Evolutionary conservation across 2,888 invertebrate genomes (phyloP).

Genomic region (Tinea trinotella): DNA sequence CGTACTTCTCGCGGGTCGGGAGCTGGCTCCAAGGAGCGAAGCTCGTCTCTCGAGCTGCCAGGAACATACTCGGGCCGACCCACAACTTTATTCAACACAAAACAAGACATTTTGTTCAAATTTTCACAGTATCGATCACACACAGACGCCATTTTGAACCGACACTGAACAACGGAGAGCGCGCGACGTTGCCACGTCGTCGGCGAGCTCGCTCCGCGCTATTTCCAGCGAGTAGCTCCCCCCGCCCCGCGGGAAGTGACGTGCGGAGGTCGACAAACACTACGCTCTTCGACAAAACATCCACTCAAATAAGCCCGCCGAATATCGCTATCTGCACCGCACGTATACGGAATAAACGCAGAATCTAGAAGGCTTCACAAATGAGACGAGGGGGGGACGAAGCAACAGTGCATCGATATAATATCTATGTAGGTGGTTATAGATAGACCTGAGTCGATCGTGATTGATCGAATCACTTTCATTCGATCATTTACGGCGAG

Average conservation of each 20-base stretch:
- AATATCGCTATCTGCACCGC: constrained; percentile 30
- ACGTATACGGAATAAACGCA: constrained; percentile 31
- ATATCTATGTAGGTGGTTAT: constrained; percentile 20
- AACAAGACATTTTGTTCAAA: constrained; percentile 61
- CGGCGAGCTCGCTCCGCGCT: constrained; percentile 44
- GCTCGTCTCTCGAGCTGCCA: constrained; percentile 53
- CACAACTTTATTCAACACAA: constrained; percentile 63
- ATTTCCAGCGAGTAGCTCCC: constrained; percentile 34
- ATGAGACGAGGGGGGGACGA: constrained; percentile 23
- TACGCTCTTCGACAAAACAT: constrained; percentile 12
- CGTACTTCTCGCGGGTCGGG: constrained; percentile 63
- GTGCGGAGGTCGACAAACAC: constrained; percentile 54
- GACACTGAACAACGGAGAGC: constrained; percentile 50
- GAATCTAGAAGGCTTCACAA: constrained; percentile 48
- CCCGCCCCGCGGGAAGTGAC: constrained; percentile 40
- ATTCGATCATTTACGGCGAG: no score
- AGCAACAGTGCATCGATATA: constrained; percentile 32
- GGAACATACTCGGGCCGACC: constrained; percentile 61
- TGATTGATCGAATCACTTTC: no score
- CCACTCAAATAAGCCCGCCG: constrained; percentile 38
- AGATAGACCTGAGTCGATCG: no score
- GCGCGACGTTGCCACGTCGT: constrained; percentile 69
- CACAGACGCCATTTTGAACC: constrained; percentile 71
- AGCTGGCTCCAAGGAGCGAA: constrained; percentile 48
- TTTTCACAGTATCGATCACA: constrained; percentile 70